These are phyloP conservation scores for Junonia oenone DNA, from an alignment of 2,888 invertebrate species.

Conservation along the genomic window DNA sequence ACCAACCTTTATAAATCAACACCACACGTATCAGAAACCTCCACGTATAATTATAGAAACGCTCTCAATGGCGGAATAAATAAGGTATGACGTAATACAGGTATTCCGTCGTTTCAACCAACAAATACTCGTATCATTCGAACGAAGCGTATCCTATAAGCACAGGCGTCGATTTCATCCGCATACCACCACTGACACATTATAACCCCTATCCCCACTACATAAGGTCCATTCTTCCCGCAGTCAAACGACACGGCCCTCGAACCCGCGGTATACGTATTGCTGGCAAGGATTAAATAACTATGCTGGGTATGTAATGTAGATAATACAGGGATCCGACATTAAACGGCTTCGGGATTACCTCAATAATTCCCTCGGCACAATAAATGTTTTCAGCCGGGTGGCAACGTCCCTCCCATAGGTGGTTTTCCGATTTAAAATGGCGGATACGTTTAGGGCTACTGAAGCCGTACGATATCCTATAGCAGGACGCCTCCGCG, in stretches of 20 bases:
- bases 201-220: conserved; percentile 53
- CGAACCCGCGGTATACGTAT: conserved; percentile 45
- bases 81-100: conserved; percentile 38
- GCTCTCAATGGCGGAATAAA: conserved; percentile 40
- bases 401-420: conserved; percentile 37
- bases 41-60: neutral
- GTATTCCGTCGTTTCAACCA: conserved; percentile 50
- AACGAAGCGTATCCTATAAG: conserved; percentile 62
- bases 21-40: neutral
- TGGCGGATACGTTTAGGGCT: conserved; percentile 44
- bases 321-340: conserved; percentile 73
- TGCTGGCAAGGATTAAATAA: conserved; percentile 71
- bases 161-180: conserved; percentile 54
- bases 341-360: conserved; percentile 77
- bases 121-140: conserved; percentile 54
- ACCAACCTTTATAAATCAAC: neutral
- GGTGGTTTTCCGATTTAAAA: conserved; percentile 40
- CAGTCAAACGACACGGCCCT: conserved; percentile 34
- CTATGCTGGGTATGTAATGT: conserved; percentile 70
- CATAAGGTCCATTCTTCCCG: conserved; percentile 53
- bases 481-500: conserved; percentile 37
- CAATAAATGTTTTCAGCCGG: conserved; percentile 72
- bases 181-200: conserved; percentile 39
- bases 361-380: conserved; percentile 68
- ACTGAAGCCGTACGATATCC: conserved; percentile 61